These are phyloP conservation scores for Drosophila neonasuta DNA, from an alignment of 2,888 invertebrate genomes.

Conservation along the genomic window DNA sequence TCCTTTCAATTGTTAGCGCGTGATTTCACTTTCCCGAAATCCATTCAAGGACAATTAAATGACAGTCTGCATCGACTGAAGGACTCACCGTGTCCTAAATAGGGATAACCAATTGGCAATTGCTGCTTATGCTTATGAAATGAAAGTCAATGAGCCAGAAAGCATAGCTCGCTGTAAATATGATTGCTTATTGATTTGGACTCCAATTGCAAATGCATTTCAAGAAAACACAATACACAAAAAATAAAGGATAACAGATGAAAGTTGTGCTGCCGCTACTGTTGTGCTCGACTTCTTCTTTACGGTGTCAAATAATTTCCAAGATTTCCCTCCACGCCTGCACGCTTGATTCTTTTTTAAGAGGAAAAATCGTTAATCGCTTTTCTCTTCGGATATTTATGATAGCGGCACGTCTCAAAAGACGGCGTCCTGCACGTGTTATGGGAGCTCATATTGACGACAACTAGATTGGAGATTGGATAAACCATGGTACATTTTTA, in stretches of 20 bases:
- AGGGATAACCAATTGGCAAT: slow-evolving; percentile 37
- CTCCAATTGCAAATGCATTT: slow-evolving; percentile 54
- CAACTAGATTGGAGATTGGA: background rate
- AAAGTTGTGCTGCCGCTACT: slow-evolving; percentile 65
- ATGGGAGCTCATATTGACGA: slow-evolving; percentile 2
- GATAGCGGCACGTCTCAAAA: slow-evolving; percentile 26
- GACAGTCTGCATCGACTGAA: slow-evolving; percentile 30
- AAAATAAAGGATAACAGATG: slow-evolving; percentile 59
- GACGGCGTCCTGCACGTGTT: slow-evolving; percentile 41
- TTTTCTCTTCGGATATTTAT: slow-evolving; percentile 47
- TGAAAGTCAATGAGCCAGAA: slow-evolving; percentile 70
- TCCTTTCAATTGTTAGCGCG: slow-evolving; percentile 79
- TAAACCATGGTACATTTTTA: slow-evolving; percentile 20
- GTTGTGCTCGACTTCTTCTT: slow-evolving; percentile 25
- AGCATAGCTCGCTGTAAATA: slow-evolving; percentile 62
- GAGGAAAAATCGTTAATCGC: slow-evolving; percentile 33
- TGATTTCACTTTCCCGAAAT: slow-evolving; percentile 73
- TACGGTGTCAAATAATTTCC: slow-evolving; percentile 74
- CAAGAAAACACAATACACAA: background rate
- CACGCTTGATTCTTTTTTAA: slow-evolving; percentile 34
- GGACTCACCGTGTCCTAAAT: slow-evolving; percentile 46
- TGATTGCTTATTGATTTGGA: slow-evolving; percentile 72
- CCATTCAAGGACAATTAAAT: slow-evolving; percentile 77
- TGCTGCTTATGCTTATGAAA: slow-evolving; percentile 65
- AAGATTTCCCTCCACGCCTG: slow-evolving; percentile 55